Base-by-base conservation (phyloP, 2,797 vertebrate genomes). In the Sebastes variabilis region DNA sequence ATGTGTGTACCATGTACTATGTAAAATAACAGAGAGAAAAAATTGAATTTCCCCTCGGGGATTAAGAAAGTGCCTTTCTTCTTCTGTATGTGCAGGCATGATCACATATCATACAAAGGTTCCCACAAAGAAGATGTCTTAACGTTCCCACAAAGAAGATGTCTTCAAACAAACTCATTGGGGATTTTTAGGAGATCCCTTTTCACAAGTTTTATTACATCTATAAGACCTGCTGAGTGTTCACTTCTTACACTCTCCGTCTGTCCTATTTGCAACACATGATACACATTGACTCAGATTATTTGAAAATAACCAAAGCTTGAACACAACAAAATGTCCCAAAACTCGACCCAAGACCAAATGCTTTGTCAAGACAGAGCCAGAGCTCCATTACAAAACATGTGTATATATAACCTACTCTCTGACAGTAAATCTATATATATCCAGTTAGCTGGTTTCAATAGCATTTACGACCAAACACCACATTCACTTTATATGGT, bases 361-460 rank as follows among this genome's bases (percentile, higher is more conserved):
- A 3, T 8, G 11, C 4, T 22, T 66, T 34, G 13, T 42, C 18
- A 56, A 30, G 12, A 22, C 46, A 49, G 56, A 1, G 38, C 29
- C 42, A 72, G 34, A 74, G 18, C 42, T 14, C 11, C 29, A 46
- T 59, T 20, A 52, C 22, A 29, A 25, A 67, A 56, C 59, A 8
- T 11, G 4, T n/a, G 9, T 52, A 58, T 49, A 34, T 9, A 49
- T 8, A 38, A 74, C 11, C 12, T 32, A 59, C 55, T 4, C 16
- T 38, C 6, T 38, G 14, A 69, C 5, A 59, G 18, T 72, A 25
- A 42, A 54, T 59, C 32, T 60, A 42, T 54, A 61, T 49, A 25
- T 56, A 36, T 11, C n/a, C 32, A 59, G 25, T 46, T 42, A 58
- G 69, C 42, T 76, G 54, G 54, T 66, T 80, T 59, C n/a, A 74